Base-by-base conservation (phyloP, 2,113 vertebrate genomes). In the Macquaria ambigua region DNA sequence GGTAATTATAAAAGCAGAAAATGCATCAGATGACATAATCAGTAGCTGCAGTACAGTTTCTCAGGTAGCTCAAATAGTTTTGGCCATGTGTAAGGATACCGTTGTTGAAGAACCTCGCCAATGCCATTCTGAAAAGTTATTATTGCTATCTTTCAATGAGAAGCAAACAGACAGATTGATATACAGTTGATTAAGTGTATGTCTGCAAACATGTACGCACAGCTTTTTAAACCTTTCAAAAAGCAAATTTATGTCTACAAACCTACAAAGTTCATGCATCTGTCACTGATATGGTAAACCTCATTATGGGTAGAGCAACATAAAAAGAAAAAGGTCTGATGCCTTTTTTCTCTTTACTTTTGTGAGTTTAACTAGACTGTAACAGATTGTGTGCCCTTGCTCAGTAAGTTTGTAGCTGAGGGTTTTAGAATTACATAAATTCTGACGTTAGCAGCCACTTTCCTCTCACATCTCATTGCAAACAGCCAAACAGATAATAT, bases 341-440 rank as follows among this genome's bases (percentile, higher is more conserved):
- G 11, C 7, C n/a, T 25, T 46, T 48, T n/a, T 63, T 43, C 0
- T 28, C 4, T 31, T 31, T 4, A 31, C 20, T 41, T 37, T 21
- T 69, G 0, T 52, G 0, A 8, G 53, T 31, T 23, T 58, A n/a
- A 56, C 31, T 48, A 34, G 11, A 18, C 37, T 59, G 1, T 15
- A 48, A 41, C 14, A 50, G 3, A 55, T 43, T 25, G 10, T 79
- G 52, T 69, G 11, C 69, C n/a, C 50, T 72, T 81, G 37, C n/a
- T 69, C 6, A 7, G 9, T 21, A 6, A 14, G 5, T 71, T 77
- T 70, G 12, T 4, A 16, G 5, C 41, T 37, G 8, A n/a, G 18
- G 15, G 34, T 67, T 81, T 71, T 9, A 55, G 12, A 80, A 52
- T 48, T 34, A 55, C 55, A 80, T 82, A 64, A 46, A 83, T 61